phyloP scores from a whole-genome alignment of 2,888 invertebrate species.

The Synanthedon formicaeformis region DNA sequence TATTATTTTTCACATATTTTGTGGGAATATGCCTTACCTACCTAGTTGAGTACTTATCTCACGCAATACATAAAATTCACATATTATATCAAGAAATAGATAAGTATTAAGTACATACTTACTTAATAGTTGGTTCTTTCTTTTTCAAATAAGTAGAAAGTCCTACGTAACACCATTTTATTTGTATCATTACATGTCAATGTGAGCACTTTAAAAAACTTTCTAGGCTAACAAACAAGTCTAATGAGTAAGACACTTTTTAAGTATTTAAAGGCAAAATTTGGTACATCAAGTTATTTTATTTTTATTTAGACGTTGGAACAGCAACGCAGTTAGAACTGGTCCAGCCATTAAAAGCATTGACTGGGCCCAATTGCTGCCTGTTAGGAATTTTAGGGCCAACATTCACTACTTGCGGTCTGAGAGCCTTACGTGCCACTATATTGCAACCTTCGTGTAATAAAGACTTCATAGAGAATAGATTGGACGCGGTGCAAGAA shows the following conservation, averaged over 20 bases:
- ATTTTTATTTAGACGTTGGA: slow-evolving; percentile 76
- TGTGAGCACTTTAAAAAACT: no score
- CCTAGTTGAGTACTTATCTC: no score
- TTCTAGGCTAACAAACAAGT: no score
- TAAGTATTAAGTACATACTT: no score
- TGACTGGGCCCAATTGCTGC: slow-evolving; percentile 54
- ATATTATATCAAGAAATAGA: no score
- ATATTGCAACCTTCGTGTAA: slow-evolving; percentile 85
- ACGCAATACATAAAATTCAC: no score
- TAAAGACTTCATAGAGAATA: slow-evolving; percentile 72
- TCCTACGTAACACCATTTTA: no score
- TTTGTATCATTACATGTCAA: no score
- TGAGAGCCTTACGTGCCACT: slow-evolving; percentile 80
- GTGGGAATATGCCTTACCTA: no score
- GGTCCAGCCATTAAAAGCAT: slow-evolving; percentile 67
- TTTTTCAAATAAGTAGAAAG: no score
- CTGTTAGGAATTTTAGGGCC: slow-evolving; percentile 56
- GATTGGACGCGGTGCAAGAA: slow-evolving; percentile 83
- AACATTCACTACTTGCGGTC: slow-evolving; percentile 73
- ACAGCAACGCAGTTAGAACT: slow-evolving; percentile 83
- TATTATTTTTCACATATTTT: no score
- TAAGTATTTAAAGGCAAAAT: background rate
- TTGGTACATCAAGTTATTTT: background rate
- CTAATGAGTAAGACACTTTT: background rate
- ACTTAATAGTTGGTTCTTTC: no score